These are phyloP conservation scores for Trichonephila inaurata DNA, from an alignment of 1,140 invertebrate genomes.

Conservation along the genomic window DNA sequence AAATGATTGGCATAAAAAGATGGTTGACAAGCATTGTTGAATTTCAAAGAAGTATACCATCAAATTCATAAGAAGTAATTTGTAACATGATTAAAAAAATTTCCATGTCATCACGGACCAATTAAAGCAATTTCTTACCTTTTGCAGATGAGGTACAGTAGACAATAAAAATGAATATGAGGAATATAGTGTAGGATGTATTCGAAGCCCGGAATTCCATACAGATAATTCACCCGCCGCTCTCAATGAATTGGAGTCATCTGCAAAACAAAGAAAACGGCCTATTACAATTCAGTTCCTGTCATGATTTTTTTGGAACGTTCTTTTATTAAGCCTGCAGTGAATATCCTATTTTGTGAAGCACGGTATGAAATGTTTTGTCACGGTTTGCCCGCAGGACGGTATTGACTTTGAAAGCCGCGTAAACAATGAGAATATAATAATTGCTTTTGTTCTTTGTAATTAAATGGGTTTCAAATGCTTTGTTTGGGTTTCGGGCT, in stretches of 20 bases:
- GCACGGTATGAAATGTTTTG: background rate
- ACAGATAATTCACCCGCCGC: conserved; percentile 43
- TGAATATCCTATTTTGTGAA: background rate
- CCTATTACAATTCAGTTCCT: background rate
- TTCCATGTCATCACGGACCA: fast-evolving
- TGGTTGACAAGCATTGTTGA: no score
- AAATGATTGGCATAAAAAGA: no score
- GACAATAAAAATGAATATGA: background rate
- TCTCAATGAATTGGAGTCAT: conserved; percentile 52
- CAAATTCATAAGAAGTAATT: no score
- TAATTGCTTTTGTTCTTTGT: background rate
- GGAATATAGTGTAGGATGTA: background rate
- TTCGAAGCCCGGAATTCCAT: conserved; percentile 57
- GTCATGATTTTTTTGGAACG: background rate
- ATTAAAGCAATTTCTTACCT: background rate
- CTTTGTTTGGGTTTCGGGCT: background rate
- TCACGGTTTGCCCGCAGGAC: background rate
- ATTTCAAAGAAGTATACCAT: no score
- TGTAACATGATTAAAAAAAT: no score
- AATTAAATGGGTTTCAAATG: background rate
- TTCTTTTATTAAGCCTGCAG: background rate
- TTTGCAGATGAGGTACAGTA: background rate
- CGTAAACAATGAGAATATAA: background rate
- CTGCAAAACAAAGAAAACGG: conserved; percentile 26
- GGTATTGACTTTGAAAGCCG: background rate